Percentiles rank a stretch among this genome's conserved stretches.
Evolutionary conservation across 1,140 invertebrate species (phyloP).

Genomic region (Eciton burchellii): DNA sequence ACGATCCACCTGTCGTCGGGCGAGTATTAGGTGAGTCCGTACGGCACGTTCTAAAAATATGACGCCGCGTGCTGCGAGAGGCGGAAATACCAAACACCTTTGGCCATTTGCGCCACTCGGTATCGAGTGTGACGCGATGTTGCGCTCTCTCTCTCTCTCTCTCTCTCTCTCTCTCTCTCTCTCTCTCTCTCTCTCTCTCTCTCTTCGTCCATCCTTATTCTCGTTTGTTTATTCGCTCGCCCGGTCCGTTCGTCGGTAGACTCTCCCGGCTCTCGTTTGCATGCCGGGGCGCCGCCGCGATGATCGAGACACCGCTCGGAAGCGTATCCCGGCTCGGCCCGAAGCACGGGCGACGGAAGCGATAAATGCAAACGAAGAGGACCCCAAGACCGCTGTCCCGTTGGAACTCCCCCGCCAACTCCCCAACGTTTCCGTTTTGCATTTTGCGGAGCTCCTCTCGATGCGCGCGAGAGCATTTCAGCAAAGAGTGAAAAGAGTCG

Average conservation of each 20-base stretch:
- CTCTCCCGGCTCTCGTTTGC: constrained; percentile 67
- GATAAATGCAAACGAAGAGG: constrained; percentile 59
- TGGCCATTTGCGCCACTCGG: constrained; percentile 13
- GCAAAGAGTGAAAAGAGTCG: constrained; percentile 20
- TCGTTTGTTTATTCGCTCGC: constrained; percentile 6
- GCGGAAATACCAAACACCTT: constrained; percentile 55
- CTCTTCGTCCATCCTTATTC: too few species aligned
- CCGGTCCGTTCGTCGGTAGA: constrained; percentile 5
- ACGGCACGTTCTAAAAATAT: constrained; percentile 68
- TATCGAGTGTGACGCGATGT: constrained; percentile 6
- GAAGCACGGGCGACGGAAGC: constrained; percentile 58
- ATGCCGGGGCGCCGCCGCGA: constrained; percentile 63
- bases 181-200: not conserved
- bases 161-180: not conserved
- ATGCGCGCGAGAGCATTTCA: not conserved
- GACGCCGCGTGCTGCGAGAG: constrained; percentile 58
- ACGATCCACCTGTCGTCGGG: constrained; percentile 72
- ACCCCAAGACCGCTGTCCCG: constrained; percentile 43
- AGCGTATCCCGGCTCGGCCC: constrained; percentile 45
- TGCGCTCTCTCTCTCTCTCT: not conserved
- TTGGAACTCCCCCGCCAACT: too few species aligned
- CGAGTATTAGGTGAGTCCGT: constrained; percentile 37
- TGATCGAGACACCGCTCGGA: constrained; percentile 55
- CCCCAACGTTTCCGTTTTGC: too few species aligned
- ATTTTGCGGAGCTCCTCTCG: too few species aligned